Conservation (phyloP, 1,140 invertebrate species). For the Zaprionus davidi region DNA sequence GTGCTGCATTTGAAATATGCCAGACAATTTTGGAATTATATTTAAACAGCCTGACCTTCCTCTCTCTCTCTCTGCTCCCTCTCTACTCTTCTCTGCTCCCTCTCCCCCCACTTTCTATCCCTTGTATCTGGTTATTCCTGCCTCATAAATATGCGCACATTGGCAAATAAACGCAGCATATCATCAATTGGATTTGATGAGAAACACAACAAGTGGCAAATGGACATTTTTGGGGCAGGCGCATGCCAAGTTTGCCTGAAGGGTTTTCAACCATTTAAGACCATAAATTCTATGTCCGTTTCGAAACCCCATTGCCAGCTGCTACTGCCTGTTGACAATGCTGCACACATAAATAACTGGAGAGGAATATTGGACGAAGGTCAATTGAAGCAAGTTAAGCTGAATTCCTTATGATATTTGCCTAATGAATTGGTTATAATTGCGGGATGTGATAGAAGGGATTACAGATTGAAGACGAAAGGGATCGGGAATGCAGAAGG, state of each 20-base stretch:
- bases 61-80: background rate
- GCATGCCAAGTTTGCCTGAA: background rate
- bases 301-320: background rate
- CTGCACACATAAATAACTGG: background rate
- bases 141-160: conserved; percentile 44
- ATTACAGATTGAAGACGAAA: background rate
- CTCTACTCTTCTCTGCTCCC: background rate
- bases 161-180: conserved; percentile 14
- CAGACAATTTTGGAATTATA: conserved; percentile 20
- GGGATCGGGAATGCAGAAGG: background rate
- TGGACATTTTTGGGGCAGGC: conserved; percentile 4
- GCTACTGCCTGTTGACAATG: background rate
- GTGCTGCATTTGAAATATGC: conserved; percentile 3
- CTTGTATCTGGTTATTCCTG: background rate
- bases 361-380: background rate
- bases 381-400: background rate
- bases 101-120: background rate
- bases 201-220: conserved; percentile 29
- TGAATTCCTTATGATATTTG: background rate
- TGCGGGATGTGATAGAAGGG: background rate
- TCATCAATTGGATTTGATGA: conserved; percentile 22
- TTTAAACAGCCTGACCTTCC: background rate
- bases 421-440: background rate
- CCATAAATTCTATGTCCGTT: conserved; percentile 13
- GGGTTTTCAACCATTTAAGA: conserved; percentile 1